Evolutionary conservation across 1,140 invertebrate species (phyloP).

Genomic region (Sipha flava): DNA sequence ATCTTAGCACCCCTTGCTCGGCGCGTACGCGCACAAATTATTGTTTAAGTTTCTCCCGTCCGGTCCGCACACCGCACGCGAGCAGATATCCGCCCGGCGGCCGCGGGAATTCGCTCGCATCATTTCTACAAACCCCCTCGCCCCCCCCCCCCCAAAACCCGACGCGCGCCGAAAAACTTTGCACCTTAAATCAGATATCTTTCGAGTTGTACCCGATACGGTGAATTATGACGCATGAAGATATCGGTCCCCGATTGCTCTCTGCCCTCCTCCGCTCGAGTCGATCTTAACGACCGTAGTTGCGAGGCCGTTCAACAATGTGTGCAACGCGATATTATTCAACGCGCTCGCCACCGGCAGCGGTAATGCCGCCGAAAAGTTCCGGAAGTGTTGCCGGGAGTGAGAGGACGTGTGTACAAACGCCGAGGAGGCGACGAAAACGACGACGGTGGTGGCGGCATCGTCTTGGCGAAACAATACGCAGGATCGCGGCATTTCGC

Average conservation of each 20-base stretch:
- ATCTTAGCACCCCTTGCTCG: too few species aligned
- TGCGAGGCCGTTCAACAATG: neutral
- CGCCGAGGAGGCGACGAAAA: neutral
- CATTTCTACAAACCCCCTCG: neutral
- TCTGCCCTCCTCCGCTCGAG: neutral
- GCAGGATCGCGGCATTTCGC: neutral
- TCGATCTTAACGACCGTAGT: slow-evolving; percentile 26
- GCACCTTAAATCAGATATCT: slow-evolving; percentile 31
- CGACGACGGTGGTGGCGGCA: neutral
- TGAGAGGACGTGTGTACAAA: too few species aligned
- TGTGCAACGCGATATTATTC: neutral
- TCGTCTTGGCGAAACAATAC: slow-evolving; percentile 6
- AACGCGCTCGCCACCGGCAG: neutral
- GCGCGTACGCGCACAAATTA: neutral
- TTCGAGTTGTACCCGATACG: slow-evolving; percentile 27
- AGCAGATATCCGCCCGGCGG: slow-evolving; percentile 9
- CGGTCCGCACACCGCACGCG: neutral
- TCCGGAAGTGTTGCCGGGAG: neutral
- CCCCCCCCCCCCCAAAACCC: too few species aligned
- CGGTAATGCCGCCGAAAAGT: neutral
- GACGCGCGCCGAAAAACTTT: neutral
- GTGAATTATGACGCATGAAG: slow-evolving; percentile 26
- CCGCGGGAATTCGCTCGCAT: slow-evolving; percentile 20
- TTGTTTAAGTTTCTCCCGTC: slow-evolving; percentile 31
- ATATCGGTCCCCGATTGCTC: neutral